Conservation (phyloP, 2,113 vertebrate genomes). For the Corythaeola cristata region DNA sequence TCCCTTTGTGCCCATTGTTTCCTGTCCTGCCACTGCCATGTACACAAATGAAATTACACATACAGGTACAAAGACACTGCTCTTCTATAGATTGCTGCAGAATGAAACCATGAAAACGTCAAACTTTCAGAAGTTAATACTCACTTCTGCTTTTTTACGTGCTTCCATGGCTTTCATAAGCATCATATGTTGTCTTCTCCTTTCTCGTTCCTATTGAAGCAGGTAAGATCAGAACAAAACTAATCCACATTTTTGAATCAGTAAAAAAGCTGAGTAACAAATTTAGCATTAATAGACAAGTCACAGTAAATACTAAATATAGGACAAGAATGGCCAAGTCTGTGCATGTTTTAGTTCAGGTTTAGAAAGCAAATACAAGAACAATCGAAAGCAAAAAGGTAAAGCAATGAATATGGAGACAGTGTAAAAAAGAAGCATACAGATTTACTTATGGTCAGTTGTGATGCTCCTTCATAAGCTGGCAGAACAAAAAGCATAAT, state of each 20-base stretch:
- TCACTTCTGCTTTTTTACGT: constrained; percentile 93
- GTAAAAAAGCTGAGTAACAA: constrained; percentile 72
- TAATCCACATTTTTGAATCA: constrained; percentile 16
- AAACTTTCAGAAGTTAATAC: constrained; percentile 30
- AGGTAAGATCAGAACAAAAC: constrained; percentile 75
- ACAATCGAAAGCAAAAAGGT: constrained; percentile 84
- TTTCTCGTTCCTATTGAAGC: constrained; percentile 88
- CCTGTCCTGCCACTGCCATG: neutral
- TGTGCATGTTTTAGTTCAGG: constrained; percentile 84
- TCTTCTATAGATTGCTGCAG: neutral
- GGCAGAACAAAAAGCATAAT: constrained; percentile 83
- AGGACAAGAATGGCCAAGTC: constrained; percentile 82
- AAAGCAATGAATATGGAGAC: constrained; percentile 88
- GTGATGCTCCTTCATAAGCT: constrained; percentile 85
- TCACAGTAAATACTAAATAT: constrained; percentile 84
- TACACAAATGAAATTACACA: neutral
- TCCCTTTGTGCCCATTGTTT: neutral
- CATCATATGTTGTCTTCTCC: constrained; percentile 92
- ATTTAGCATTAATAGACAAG: constrained; percentile 82
- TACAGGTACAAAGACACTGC: neutral
- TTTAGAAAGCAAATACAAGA: constrained; percentile 85
- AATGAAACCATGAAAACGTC: neutral
- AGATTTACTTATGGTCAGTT: constrained; percentile 85
- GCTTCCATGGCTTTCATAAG: constrained; percentile 94
- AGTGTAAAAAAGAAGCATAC: constrained; percentile 83